phyloP scores from a whole-genome alignment of 2,113 vertebrate species.

The Colossoma macropomum region DNA sequence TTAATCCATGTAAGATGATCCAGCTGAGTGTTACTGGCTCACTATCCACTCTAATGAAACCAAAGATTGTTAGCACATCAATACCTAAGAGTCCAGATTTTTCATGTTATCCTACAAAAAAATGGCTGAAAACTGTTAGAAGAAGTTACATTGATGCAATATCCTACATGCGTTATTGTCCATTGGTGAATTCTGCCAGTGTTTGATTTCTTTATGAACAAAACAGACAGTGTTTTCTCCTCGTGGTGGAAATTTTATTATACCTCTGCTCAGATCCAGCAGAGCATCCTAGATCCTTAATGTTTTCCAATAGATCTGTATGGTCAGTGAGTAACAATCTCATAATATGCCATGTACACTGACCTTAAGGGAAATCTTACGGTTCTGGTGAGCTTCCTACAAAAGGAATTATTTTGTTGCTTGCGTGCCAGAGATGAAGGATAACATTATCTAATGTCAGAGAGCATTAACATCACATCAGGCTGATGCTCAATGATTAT shows the following conservation, averaged over 20 bases:
- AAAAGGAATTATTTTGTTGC: background rate
- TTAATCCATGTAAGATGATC: too few relatives aligned
- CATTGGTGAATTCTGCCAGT: background rate
- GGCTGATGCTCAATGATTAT: constrained; percentile 9
- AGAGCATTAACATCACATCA: constrained; percentile 34
- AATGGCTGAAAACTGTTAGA: too few relatives aligned
- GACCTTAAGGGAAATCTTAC: background rate
- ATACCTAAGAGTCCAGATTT: too few relatives aligned
- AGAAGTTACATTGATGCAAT: background rate
- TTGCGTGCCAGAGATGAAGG: background rate
- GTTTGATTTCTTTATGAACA: background rate
- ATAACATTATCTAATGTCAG: constrained; percentile 34
- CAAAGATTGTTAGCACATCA: too few relatives aligned
- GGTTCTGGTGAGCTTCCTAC: constrained; percentile 1
- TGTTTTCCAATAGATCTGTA: background rate
- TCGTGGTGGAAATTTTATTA: background rate
- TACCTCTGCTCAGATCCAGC: background rate
- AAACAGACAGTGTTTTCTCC: background rate
- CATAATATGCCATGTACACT: constrained; percentile 16
- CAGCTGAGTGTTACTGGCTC: too few relatives aligned
- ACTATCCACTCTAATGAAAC: too few relatives aligned
- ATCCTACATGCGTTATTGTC: background rate
- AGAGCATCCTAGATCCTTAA: background rate
- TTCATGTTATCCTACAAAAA: too few relatives aligned
- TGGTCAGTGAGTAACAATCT: background rate